Evolutionary conservation across 2,797 vertebrate genomes (phyloP).

Genomic region (Poliocrania exsul): DNA sequence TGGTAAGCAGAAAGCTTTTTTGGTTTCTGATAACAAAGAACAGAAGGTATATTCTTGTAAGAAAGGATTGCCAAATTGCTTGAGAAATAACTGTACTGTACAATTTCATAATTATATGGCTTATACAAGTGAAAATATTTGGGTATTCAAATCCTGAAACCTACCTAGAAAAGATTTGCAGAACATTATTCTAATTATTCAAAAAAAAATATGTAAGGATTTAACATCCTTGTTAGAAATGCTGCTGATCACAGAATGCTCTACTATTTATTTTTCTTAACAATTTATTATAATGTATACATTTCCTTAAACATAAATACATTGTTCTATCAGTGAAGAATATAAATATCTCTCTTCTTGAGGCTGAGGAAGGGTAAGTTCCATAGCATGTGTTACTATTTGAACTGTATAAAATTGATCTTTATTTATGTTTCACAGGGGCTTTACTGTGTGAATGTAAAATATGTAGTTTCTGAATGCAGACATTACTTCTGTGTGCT

Average conservation of each 20-base stretch:
- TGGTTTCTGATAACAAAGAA: slow-evolving; percentile 67
- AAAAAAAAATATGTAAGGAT: slow-evolving; percentile 24
- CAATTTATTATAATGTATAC: slow-evolving; percentile 50
- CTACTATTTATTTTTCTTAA: slow-evolving; percentile 47
- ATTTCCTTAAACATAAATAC: slow-evolving; percentile 51
- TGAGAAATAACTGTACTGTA: slow-evolving; percentile 63
- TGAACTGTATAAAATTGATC: slow-evolving; percentile 54
- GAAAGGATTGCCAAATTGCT: slow-evolving; percentile 59
- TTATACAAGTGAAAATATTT: slow-evolving; percentile 65
- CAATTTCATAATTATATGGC: slow-evolving; percentile 68
- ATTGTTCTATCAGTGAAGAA: slow-evolving; percentile 25
- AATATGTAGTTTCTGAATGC: slow-evolving; percentile 58
- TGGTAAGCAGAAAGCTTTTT: slow-evolving; percentile 78
- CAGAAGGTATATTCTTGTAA: slow-evolving; percentile 53
- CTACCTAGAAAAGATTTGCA: slow-evolving; percentile 57
- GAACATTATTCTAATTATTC: slow-evolving; percentile 35
- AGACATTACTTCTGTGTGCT: slow-evolving; percentile 51
- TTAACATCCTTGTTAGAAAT: slow-evolving; percentile 51
- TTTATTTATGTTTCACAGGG: slow-evolving; percentile 70
- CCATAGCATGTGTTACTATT: slow-evolving; percentile 30
- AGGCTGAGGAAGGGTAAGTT: slow-evolving; percentile 23
- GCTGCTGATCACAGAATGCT: slow-evolving; percentile 32
- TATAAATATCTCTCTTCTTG: slow-evolving; percentile 13
- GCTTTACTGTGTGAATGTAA: slow-evolving; percentile 68
- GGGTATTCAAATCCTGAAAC: slow-evolving; percentile 69